Base-by-base conservation (phyloP, 2,113 vertebrate genomes). In the Willisornis vidua region DNA sequence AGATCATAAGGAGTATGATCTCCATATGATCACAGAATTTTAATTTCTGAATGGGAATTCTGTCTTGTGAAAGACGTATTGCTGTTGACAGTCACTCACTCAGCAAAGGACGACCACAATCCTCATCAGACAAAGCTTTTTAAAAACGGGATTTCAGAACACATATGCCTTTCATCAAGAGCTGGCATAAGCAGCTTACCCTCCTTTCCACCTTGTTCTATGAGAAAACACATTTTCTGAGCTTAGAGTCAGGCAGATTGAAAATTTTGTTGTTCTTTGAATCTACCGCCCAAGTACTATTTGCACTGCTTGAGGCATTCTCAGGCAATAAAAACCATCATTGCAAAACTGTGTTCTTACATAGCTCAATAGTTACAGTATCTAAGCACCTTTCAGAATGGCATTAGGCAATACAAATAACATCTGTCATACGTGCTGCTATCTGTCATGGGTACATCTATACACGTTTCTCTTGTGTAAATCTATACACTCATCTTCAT, bases 281-380 rank as follows among this genome's bases (percentile, higher is more conserved):
- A 88, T 93, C 90, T 67, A 71, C 51, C 7, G 0, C 45, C 26
- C 20, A 85, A 83, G 78, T 67, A 87, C 91, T 84, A 85, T 68
- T 91, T 92, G 85, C 59, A 84, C 55, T 57, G 94, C 93, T 93
- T 33, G 70, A 93, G 94, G 93, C 92, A 78, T 86, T 96, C 90
- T 89, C 92, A 94, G 83, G 85, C 83, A 96, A 93, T 83, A 90
- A 91, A 96, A 80, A n/a, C 3, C 52, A 59, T 55, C 1, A 12
- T 90, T 96, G 90, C 94, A 95, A 93, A 96, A 95, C 10, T 10
- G 35, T 63, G 46, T 61, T 94, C 92, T 90, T 90, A 48, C 5
- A 68, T 24, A 2, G 20, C 76, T 90, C 79, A 74, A 63, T 61
- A 4, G 0, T 68, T 83, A 48, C 1, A 0, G 51, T 57, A 94